Evolutionary conservation across 2,888 invertebrate species (phyloP).

Genomic region (Rhamnusium bicolor): DNA sequence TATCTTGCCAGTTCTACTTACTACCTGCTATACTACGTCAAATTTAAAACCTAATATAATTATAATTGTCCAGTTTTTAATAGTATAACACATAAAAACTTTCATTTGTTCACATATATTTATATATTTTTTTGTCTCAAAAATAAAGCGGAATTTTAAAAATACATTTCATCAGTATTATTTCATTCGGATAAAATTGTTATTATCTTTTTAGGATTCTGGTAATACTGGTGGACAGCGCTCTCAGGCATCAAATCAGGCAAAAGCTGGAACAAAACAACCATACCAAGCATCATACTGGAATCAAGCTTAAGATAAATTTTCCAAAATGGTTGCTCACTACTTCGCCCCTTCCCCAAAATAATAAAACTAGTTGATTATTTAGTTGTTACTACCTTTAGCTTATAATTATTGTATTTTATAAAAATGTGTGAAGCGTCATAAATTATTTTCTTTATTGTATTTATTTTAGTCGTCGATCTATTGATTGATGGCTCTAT

Average conservation of each 20-base stretch:
- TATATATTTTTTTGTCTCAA: not conserved
- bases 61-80: no score
- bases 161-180: no score
- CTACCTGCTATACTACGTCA: not conserved
- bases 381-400: slow-evolving; percentile 56
- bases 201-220: slow-evolving; percentile 73
- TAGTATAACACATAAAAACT: no score
- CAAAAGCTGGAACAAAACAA: slow-evolving; percentile 76
- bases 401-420: slow-evolving; percentile 55
- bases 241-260: slow-evolving; percentile 73
- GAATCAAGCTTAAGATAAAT: slow-evolving; percentile 74
- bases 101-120: no score
- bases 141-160: not conserved
- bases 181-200: no score
- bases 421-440: slow-evolving; percentile 54
- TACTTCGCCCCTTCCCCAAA: slow-evolving; percentile 55
- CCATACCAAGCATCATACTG: slow-evolving; percentile 78
- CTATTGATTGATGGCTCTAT: slow-evolving; percentile 46
- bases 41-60: not conserved
- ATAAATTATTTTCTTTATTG: slow-evolving; percentile 59
- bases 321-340: slow-evolving; percentile 55
- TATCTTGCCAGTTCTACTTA: no score
- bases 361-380: slow-evolving; percentile 42
- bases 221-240: slow-evolving; percentile 70
- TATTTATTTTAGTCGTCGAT: slow-evolving; percentile 56